A percentile compares a stretch with the other conserved stretches of the same genome.
phyloP scores from a whole-genome alignment of 1,140 invertebrate species.

The Macrobrachium rosenbergii region DNA sequence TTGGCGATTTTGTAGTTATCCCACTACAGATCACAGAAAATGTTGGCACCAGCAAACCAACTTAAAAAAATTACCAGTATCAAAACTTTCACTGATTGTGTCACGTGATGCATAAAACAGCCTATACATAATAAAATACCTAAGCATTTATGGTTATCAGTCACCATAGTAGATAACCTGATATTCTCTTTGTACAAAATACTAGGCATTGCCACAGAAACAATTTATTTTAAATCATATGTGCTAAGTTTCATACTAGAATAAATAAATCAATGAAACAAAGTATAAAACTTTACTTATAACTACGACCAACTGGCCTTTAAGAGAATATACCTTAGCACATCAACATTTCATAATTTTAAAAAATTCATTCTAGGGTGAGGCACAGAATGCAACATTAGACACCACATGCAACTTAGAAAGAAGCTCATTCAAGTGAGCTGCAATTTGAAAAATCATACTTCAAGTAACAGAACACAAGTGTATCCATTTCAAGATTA shows the following conservation, averaged over 20 bases:
- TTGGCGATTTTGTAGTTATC: conserved; percentile 3
- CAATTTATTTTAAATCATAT: not conserved
- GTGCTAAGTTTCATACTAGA: conserved; percentile 24
- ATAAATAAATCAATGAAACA: conserved; percentile 3
- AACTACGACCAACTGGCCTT: conserved; percentile 33
- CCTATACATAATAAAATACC: conserved; percentile 21
- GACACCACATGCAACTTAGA: conserved; percentile 21
- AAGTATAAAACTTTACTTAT: conserved; percentile 17
- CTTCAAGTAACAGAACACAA: not conserved
- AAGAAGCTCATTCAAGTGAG: conserved; percentile 4
- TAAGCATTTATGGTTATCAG: conserved; percentile 16
- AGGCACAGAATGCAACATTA: conserved; percentile 44
- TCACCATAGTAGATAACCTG: conserved; percentile 14
- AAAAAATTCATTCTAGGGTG: conserved; percentile 44
- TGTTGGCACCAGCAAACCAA: conserved; percentile 22
- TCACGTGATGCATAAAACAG: conserved; percentile 14
- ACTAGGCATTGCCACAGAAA: conserved; percentile 21
- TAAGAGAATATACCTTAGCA: conserved; percentile 33
- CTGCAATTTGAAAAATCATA: conserved; percentile 5
- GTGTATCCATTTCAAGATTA: conserved; percentile 6
- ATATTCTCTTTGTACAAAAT: conserved; percentile 36
- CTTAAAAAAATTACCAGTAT: conserved; percentile 29
- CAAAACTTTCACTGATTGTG: not conserved
- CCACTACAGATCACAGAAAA: conserved; percentile 16
- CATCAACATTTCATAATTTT: conserved; percentile 19